Conservation (phyloP, 1,140 invertebrate genomes). For the Pogonognathellus flavescens region DNA sequence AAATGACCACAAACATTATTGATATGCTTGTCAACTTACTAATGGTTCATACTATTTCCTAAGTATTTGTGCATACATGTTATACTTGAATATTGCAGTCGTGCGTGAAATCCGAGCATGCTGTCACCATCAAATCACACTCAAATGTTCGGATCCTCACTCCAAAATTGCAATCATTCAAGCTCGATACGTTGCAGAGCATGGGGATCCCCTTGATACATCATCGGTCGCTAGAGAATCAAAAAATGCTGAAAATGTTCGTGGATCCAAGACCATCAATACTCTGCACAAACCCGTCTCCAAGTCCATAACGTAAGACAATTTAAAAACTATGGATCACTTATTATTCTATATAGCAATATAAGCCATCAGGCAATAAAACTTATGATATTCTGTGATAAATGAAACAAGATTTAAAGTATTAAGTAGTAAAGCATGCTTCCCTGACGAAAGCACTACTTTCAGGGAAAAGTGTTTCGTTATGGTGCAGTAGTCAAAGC, state of each 20-base stretch:
- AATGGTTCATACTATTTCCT: no score
- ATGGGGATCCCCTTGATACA: conserved; percentile 16
- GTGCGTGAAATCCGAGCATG: conserved; percentile 65
- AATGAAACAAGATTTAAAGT: no score
- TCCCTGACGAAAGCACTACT: no score
- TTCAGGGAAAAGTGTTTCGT: no score
- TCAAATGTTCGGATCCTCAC: conserved; percentile 57
- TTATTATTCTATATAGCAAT: neutral
- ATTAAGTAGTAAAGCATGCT: no score
- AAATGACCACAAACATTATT: no score
- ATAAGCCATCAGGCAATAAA: no score
- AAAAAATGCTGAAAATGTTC: neutral
- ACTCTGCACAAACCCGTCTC: neutral
- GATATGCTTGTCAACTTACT: no score
- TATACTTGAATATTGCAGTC: conserved; percentile 46
- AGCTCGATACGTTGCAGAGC: conserved; percentile 62
- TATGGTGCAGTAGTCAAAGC: no score
- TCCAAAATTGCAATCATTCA: conserved; percentile 65
- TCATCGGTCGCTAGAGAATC: neutral
- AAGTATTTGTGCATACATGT: no score
- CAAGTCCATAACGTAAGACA: neutral
- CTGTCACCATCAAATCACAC: conserved; percentile 64
- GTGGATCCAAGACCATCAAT: neutral
- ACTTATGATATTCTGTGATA: no score
- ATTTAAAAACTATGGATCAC: neutral